phyloP scores from a whole-genome alignment of 2,888 invertebrate genomes.

The Venustoraphidia nigricollis region DNA sequence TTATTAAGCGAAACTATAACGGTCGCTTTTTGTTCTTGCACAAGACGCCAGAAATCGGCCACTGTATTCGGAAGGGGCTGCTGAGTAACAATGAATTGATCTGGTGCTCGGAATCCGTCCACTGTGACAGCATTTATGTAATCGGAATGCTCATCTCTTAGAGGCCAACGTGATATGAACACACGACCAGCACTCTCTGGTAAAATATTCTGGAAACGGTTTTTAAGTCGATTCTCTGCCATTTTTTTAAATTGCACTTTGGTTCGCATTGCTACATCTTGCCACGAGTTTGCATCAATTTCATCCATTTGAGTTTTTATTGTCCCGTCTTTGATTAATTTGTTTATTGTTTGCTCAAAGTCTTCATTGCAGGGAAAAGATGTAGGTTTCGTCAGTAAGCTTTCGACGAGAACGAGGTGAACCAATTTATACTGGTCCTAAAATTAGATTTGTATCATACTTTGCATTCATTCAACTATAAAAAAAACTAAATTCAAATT shows the following conservation, averaged over 20 bases:
- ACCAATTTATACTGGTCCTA: slow-evolving; percentile 30
- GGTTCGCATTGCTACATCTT: slow-evolving; percentile 25
- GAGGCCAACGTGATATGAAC: slow-evolving; percentile 23
- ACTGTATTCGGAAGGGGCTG: slow-evolving; percentile 28
- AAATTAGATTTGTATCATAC: slow-evolving; percentile 1
- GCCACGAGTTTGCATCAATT: slow-evolving; percentile 25
- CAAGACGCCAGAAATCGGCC: slow-evolving; percentile 31
- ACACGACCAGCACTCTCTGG: slow-evolving; percentile 23
- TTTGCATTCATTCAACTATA: too few species aligned
- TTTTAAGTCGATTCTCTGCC: slow-evolving; percentile 17
- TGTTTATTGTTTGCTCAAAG: slow-evolving; percentile 17
- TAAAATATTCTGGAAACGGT: slow-evolving; percentile 24
- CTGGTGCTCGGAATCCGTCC: slow-evolving; percentile 22
- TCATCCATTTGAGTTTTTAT: slow-evolving; percentile 22
- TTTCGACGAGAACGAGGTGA: slow-evolving; percentile 28
- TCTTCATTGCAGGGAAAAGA: slow-evolving; percentile 22
- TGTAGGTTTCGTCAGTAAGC: slow-evolving; percentile 23
- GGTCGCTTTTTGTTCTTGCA: slow-evolving; percentile 24
- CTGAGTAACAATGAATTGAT: slow-evolving; percentile 29
- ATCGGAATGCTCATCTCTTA: slow-evolving; percentile 23
- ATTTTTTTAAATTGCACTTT: too few species aligned
- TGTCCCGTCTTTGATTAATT: slow-evolving; percentile 17
- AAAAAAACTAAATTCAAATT: too few species aligned
- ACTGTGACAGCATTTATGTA: slow-evolving; percentile 31
- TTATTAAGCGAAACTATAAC: slow-evolving; percentile 27